Conservation (phyloP, 2,888 invertebrate genomes). For the Sisyra nigra region DNA sequence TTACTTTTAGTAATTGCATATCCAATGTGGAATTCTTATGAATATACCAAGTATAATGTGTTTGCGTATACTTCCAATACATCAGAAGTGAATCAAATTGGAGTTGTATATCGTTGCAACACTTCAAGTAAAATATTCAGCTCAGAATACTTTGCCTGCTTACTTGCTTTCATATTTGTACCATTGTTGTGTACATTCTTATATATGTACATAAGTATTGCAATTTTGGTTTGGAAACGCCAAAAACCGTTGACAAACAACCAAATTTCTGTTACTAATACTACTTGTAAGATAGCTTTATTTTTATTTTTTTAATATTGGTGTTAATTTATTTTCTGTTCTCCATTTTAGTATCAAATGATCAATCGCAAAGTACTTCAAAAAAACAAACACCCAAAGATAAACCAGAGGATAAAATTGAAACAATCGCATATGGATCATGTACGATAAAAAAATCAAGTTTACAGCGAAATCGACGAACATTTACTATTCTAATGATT, state of each 20-base stretch:
- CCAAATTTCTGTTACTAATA: no score
- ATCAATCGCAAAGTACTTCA: background rate
- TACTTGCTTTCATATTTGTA: conserved; percentile 26
- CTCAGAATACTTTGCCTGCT: conserved; percentile 18
- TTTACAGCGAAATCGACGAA: conserved; percentile 32
- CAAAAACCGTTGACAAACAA: conserved; percentile 5
- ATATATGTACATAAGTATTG: conserved; percentile 33
- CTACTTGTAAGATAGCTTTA: no score
- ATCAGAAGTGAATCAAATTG: conserved; percentile 18
- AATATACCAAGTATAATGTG: conserved; percentile 1
- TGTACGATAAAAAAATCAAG: conserved; percentile 14
- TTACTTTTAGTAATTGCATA: conserved; percentile 22
- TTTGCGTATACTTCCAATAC: background rate
- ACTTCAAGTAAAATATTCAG: conserved; percentile 16
- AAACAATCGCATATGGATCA: conserved; percentile 10
- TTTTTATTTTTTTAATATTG: no score
- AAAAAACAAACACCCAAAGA: conserved; percentile 17
- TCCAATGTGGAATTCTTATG: conserved; percentile 27
- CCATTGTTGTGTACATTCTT: conserved; percentile 31
- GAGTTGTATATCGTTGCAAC: conserved; percentile 19
- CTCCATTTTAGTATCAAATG: no score
- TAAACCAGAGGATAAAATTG: conserved; percentile 12
- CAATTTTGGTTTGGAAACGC: conserved; percentile 31
- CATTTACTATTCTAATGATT: conserved; percentile 36
- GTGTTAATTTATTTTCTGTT: no score